These are phyloP conservation scores for Alosa alosa DNA, from an alignment of 2,113 vertebrate genomes.

Conservation along the genomic window DNA sequence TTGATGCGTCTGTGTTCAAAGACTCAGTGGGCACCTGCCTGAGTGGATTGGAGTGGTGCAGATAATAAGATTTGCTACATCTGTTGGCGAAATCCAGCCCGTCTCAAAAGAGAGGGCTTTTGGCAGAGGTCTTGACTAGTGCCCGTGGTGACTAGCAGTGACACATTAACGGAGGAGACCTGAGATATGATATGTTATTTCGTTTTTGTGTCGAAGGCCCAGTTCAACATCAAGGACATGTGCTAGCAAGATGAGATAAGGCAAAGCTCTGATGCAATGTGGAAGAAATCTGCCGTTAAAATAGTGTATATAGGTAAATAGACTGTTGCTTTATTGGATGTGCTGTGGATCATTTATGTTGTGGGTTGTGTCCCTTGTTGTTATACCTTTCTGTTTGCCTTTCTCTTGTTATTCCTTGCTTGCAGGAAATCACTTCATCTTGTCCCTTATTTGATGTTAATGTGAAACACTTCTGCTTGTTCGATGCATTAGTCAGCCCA, in stretches of 20 bases:
- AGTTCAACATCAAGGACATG: not conserved
- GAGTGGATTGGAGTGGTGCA: not conserved
- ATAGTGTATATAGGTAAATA: no score
- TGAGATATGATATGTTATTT: not conserved
- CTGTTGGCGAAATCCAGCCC: not conserved
- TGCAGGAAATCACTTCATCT: not conserved
- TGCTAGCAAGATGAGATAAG: not conserved
- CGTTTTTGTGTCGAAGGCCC: not conserved
- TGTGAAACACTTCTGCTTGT: not conserved
- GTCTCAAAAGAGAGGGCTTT: not conserved
- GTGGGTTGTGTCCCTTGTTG: not conserved
- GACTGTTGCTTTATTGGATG: not conserved
- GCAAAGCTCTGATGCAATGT: not conserved
- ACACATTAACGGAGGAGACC: not conserved
- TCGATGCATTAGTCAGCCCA: not conserved
- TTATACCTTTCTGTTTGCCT: not conserved
- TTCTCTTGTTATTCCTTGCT: not conserved
- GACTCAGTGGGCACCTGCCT: not conserved
- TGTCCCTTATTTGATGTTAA: not conserved
- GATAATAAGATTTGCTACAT: constrained; percentile 17
- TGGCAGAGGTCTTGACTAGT: not conserved
- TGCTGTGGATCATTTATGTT: not conserved
- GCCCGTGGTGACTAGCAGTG: not conserved
- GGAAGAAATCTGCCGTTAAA: not conserved
- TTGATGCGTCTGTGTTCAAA: not conserved